Percentiles rank a stretch among this genome's conserved stretches.
phyloP scores from a whole-genome alignment of 2,888 invertebrate genomes.

The Folsomia manolachei region DNA sequence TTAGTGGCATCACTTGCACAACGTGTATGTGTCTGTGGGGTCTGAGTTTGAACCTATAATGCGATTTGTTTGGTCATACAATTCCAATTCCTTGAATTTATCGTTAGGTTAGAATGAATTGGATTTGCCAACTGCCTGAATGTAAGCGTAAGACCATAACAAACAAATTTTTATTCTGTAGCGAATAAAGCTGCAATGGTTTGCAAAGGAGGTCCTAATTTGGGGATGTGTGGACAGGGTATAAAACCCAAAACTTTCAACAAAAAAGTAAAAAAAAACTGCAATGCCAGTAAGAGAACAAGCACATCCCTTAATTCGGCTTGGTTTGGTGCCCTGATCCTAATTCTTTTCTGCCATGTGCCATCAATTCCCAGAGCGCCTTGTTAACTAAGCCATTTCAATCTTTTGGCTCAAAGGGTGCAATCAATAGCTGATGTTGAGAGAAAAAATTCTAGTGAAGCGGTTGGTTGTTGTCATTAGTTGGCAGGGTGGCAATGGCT shows the following conservation, averaged over 20 bases:
- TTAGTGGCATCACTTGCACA: not conserved
- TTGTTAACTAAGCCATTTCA: slow-evolving; percentile 36
- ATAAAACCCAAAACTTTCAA: not conserved
- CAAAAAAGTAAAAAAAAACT: slow-evolving; percentile 5
- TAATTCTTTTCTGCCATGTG: slow-evolving; percentile 31
- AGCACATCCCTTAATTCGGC: not conserved
- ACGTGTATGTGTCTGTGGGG: not conserved
- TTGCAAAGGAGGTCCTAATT: not conserved
- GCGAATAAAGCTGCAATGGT: not conserved
- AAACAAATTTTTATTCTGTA: not conserved
- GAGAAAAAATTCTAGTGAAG: too few relatives aligned
- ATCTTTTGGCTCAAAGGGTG: slow-evolving; percentile 15
- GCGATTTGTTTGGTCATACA: not conserved
- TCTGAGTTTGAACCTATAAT: not conserved
- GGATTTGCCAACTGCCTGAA: too few relatives aligned
- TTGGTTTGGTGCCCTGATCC: not conserved
- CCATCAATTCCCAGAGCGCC: slow-evolving; percentile 36
- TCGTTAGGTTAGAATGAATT: not conserved
- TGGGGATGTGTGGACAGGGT: not conserved
- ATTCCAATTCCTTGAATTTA: not conserved
- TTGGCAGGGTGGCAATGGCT: not conserved
- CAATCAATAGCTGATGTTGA: too few relatives aligned
- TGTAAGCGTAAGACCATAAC: too few relatives aligned
- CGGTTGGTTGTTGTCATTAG: too few relatives aligned
- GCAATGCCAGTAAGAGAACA: not conserved